Conservation (phyloP, 2,113 vertebrate genomes). For the Passerina amoena region DNA sequence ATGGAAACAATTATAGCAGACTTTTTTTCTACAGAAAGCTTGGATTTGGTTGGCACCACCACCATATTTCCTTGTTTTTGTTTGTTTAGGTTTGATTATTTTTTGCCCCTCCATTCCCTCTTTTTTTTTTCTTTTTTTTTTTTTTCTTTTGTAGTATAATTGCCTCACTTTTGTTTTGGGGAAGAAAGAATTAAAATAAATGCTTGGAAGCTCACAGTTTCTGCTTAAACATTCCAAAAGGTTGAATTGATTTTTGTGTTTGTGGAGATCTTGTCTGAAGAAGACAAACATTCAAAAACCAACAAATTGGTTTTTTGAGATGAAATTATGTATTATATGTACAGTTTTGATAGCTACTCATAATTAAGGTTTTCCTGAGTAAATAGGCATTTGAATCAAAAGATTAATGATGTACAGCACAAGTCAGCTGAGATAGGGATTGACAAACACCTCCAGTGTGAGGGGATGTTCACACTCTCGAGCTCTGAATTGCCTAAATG, state of each 20-base stretch:
- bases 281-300: not conserved
- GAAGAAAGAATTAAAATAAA: not conserved
- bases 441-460: not conserved
- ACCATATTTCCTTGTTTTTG: not conserved
- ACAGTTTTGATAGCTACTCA: not conserved
- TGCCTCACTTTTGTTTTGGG: not conserved
- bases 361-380: not conserved
- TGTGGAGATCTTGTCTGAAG: not conserved
- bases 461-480: not conserved
- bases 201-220: not conserved
- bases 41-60: not conserved
- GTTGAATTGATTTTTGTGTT: not conserved
- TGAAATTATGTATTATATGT: not conserved
- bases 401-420: not conserved
- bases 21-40: not conserved
- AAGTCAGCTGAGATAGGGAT: not conserved
- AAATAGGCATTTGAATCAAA: not conserved
- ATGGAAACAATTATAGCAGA: not conserved
- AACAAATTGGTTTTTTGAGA: not conserved
- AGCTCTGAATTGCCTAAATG: not conserved
- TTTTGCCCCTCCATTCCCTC: rapidly evolving
- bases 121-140: too few species aligned
- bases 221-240: not conserved
- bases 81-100: not conserved
- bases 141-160: not conserved